phyloP scores from a whole-genome alignment of 2,797 vertebrate species.

The Myiotriccus ornatus region DNA sequence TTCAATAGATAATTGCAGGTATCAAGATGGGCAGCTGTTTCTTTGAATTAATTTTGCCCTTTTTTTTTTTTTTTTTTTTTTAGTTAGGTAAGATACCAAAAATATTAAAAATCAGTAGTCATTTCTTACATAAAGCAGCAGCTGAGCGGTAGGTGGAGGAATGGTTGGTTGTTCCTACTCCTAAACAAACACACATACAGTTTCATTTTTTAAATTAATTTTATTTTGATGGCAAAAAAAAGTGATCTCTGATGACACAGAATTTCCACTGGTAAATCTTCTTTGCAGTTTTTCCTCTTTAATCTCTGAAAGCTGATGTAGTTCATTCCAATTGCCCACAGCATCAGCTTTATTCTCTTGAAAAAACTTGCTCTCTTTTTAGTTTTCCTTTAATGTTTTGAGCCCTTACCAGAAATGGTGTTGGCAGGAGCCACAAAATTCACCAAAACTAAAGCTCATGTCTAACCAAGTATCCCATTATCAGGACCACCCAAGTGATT shows the following conservation, averaged over 20 bases:
- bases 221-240: constrained; percentile 35
- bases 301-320: constrained; percentile 9
- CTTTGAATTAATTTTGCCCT: not conserved
- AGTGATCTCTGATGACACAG: not conserved
- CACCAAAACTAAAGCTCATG: not conserved
- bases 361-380: constrained; percentile 39
- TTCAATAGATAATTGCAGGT: not conserved
- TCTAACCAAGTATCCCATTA: not conserved
- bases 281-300: constrained; percentile 12
- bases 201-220: constrained; percentile 19
- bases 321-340: constrained; percentile 29
- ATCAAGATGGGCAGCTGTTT: constrained; percentile 21
- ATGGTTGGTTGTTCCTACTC: constrained; percentile 39
- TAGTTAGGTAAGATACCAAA: not conserved
- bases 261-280: not conserved
- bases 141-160: constrained; percentile 61
- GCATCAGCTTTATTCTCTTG: constrained; percentile 37
- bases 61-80: not conserved
- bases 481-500: not conserved
- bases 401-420: constrained; percentile 24
- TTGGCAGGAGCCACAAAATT: constrained; percentile 6
- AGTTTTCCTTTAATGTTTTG: constrained; percentile 27
- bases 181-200: not conserved
- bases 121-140: constrained; percentile 68
- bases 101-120: constrained; percentile 49